Evolutionary conservation across 2,888 invertebrate species (phyloP), one percentile per base, ranked within the genome.

Genomic region (Blera fallax): DNA sequence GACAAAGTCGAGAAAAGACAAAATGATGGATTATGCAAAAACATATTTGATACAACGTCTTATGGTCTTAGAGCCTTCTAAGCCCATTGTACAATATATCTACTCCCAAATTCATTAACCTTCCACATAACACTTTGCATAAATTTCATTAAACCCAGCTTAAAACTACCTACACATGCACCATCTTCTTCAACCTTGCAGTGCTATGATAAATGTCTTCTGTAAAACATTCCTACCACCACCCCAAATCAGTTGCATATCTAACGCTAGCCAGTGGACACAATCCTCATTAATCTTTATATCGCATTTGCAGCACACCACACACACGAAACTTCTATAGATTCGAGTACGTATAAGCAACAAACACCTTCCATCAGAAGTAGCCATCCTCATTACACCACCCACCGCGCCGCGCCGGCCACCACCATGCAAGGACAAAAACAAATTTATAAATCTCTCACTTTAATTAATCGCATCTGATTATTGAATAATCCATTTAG

Each of bases 401-500:
- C 52, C 27, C 14, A 5, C 21, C 21, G 14, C 24, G 11, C n/a
- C n/a, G n/a, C n/a, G n/a, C 18, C 60, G 10, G 4, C 62, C 60
- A n/a, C 56, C 73, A 24, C 16, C 1, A n/a, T n/a, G n/a, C n/a
- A 43, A 62, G 34, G 37, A 79, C 58, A 70, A 64, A 64, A 65
- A 70, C 60, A 80, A 62, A 78, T 78, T 69, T 69, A 78, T 62
- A 78, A 78, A 76, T 84, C 58, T 76, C 64, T 52, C 43, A 16
- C 52, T 58, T 65, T 74, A 74, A 84, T 84, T 84, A 84, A 84
- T 84, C 70, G 84, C 80, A 80, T 80, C 84, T 80, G 74, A 74
- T 84, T 84, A 84, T 84, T 80, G 84, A 73, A 70, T 84, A 84
- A 84, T 80, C 80, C 80, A 29, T 65, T 70, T 14, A 45, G 58